Conservation (phyloP, 2,113 vertebrate species). For the Pycnonotus jocosus region DNA sequence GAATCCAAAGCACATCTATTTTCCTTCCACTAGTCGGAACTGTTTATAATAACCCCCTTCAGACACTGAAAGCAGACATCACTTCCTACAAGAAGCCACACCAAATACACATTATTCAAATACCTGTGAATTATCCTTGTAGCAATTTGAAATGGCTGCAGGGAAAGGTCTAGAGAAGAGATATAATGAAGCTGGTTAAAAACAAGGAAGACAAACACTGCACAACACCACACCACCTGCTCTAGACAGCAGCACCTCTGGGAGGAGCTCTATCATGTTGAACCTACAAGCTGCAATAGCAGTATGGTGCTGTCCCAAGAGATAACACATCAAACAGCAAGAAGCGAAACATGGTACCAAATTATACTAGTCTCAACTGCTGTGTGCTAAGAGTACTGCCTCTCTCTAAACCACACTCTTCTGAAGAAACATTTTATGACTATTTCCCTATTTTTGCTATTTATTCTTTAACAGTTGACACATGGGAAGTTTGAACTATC, state of each 20-base stretch:
- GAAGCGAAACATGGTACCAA: background rate
- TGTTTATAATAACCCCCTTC: background rate
- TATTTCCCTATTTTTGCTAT: background rate
- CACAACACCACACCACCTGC: background rate
- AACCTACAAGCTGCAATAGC: background rate
- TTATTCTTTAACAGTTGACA: background rate
- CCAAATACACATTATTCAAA: background rate
- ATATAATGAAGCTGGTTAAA: background rate
- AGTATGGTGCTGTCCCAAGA: background rate
- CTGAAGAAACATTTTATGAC: background rate
- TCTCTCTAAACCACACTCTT: background rate
- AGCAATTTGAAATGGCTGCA: background rate
- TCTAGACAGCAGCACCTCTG: background rate
- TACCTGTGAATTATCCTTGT: background rate
- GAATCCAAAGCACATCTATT: background rate
- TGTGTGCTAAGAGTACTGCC: background rate
- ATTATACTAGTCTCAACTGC: background rate
- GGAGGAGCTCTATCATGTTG: background rate
- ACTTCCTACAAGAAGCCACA: background rate
- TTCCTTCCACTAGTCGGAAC: background rate
- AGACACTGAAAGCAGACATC: background rate
- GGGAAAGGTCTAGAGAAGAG: background rate
- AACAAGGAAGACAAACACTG: background rate
- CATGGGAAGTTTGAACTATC: background rate
- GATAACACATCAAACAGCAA: background rate